A percentile compares a stretch with the other conserved stretches of the same genome.
These are phyloP conservation scores for Dipodomys spectabilis DNA, from an alignment of 2,113 vertebrate species.

Conservation along the genomic window DNA sequence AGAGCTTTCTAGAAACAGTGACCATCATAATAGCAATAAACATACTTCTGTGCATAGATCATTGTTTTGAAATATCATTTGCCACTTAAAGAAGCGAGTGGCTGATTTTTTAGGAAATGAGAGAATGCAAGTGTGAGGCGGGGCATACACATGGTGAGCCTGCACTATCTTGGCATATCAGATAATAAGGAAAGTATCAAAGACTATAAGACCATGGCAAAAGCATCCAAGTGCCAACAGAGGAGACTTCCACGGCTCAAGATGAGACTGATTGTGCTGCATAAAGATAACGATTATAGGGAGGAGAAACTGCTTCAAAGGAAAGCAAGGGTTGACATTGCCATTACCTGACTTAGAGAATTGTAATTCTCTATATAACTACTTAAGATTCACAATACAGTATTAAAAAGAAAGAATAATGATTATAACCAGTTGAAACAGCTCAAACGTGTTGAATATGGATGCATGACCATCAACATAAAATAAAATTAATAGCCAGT, in stretches of 20 bases:
- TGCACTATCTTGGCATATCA: not conserved
- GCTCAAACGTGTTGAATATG: not conserved
- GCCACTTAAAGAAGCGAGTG: not conserved
- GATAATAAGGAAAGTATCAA: not conserved
- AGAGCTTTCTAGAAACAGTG: not conserved
- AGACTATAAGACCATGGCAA: not conserved
- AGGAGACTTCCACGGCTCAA: not conserved
- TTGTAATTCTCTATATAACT: no score
- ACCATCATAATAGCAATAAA: not conserved
- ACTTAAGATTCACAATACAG: no score
- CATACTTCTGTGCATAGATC: not conserved
- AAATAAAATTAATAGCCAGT: not conserved
- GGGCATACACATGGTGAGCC: not conserved
- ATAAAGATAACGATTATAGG: not conserved
- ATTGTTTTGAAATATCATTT: not conserved
- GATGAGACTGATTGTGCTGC: not conserved
- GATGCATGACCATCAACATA: not conserved
- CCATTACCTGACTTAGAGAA: no score
- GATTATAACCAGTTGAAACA: not conserved
- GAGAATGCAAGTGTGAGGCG: not conserved
- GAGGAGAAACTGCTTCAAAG: no score
- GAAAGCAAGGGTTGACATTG: no score
- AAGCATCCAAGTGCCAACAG: not conserved
- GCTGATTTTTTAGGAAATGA: conserved; percentile 15
- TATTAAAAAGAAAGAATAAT: not conserved